These are phyloP conservation scores for Heliconius congener DNA, from an alignment of 1,140 invertebrate genomes.

Conservation along the genomic window DNA sequence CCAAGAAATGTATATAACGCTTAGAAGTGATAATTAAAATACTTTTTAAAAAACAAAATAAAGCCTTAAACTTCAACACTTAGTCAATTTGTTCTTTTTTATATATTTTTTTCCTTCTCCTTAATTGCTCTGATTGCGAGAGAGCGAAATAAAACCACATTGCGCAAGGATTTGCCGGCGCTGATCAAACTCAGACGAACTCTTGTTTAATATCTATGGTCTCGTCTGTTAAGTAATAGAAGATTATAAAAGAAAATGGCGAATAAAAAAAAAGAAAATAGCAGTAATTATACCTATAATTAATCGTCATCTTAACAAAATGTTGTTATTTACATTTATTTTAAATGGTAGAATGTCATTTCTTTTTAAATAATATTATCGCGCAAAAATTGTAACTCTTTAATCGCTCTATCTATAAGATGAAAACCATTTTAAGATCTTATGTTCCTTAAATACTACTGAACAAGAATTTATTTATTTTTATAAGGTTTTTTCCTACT, in stretches of 20 bases:
- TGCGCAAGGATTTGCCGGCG: constrained; percentile 47
- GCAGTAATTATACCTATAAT: no score
- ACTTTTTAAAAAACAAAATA: not conserved
- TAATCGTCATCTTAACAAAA: no score
- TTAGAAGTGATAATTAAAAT: not conserved
- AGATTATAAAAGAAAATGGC: not conserved
- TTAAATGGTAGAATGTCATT: no score
- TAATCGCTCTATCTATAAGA: no score
- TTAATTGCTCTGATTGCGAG: constrained; percentile 67
- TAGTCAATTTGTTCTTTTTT: constrained; percentile 23
- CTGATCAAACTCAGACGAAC: constrained; percentile 24
- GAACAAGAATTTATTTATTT: no score
- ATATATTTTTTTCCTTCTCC: constrained; percentile 36
- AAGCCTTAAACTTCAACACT: not conserved
- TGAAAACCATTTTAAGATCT: no score
- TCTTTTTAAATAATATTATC: no score
- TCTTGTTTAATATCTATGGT: constrained; percentile 28
- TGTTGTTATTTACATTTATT: no score
- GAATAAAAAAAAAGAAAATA: no score
- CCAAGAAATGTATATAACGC: not conserved
- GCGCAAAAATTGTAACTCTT: no score
- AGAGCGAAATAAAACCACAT: constrained; percentile 57
- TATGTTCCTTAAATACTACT: no score
- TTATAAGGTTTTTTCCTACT: no score
- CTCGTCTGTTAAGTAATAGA: constrained; percentile 12